Base-by-base conservation (phyloP, 1,140 invertebrate genomes). In the Acromyrmex charruanus region DNA sequence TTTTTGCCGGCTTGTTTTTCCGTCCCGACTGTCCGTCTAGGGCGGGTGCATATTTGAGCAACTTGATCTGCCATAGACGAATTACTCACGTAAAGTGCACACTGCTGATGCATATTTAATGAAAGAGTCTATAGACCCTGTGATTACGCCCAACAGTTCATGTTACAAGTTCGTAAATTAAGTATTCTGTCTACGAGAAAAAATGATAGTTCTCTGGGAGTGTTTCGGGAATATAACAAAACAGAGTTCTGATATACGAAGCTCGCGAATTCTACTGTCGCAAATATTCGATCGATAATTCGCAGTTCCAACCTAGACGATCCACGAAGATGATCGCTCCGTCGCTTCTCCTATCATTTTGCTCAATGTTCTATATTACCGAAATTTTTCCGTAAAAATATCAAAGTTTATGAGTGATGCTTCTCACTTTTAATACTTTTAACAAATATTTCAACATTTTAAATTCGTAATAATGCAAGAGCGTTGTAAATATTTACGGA, bases 81-180 rank as follows among this genome's bases (percentile, higher is more conserved):
- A 84, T 55, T 71, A 12, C 14, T 44, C 82, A 35, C 58, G 63
- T 51, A 69, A 69, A 79, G 18, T 12, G 12, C 28, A 18, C 14
- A 51, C 25, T 10, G 31, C 51, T 51, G 35, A 86, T 89, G 12
- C 74, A 89, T 89, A 79, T 86, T 89, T 86, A 2, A 88, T 68
- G 16, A 59, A 25, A 12, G 9, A 49, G 58, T 49, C 44, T 59
- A 61, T 58, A 55, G 55, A 44, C 18, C n/a, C 10, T 59, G 63
- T 79, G 21, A 66, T 85, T 77, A 85, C 59, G 18, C 21, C 39
- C 28, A 5, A 44, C 68, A 25, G 28, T 75, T 84, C 39, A 21
- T 25, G 25, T 84, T 74, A 61, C 44, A 35, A 35, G 55, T 61
- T 75, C 25, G 59, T 35, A 3, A 84, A 77, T 9, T 84, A 44